Conservation (phyloP, 2,113 vertebrate genomes). For the Xerus inauris region DNA sequence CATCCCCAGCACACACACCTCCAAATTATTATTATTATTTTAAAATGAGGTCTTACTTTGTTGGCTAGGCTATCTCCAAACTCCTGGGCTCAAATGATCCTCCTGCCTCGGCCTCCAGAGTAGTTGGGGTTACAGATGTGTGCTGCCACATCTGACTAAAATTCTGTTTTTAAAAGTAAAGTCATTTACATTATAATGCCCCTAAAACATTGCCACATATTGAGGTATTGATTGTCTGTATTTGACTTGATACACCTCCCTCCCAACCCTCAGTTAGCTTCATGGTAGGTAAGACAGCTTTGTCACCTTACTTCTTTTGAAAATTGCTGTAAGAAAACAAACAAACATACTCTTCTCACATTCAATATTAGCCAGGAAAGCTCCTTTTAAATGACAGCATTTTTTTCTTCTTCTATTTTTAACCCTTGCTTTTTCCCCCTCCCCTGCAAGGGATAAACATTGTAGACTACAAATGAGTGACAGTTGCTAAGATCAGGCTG, state of each 20-base stretch:
- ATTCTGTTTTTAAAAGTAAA: slow-evolving; percentile 5
- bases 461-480: neutral
- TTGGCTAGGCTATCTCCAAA: neutral
- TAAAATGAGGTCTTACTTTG: neutral
- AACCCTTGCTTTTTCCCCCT: neutral
- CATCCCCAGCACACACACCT: too few species aligned
- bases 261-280: neutral
- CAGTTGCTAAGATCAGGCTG: neutral
- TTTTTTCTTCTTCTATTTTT: slow-evolving; percentile 36
- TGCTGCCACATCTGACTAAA: neutral
- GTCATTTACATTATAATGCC: neutral
- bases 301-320: slow-evolving; percentile 23
- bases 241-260: neutral
- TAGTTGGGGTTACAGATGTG: neutral
- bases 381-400: slow-evolving; percentile 35
- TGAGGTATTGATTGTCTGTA: neutral
- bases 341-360: neutral
- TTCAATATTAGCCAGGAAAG: slow-evolving; percentile 36
- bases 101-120: too few species aligned
- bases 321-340: neutral
- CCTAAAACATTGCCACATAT: neutral
- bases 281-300: neutral
- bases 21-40: too few species aligned
- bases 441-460: neutral
- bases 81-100: neutral